phyloP scores from a whole-genome alignment of 2,113 vertebrate genomes.

The Protomyctophum bolini region DNA sequence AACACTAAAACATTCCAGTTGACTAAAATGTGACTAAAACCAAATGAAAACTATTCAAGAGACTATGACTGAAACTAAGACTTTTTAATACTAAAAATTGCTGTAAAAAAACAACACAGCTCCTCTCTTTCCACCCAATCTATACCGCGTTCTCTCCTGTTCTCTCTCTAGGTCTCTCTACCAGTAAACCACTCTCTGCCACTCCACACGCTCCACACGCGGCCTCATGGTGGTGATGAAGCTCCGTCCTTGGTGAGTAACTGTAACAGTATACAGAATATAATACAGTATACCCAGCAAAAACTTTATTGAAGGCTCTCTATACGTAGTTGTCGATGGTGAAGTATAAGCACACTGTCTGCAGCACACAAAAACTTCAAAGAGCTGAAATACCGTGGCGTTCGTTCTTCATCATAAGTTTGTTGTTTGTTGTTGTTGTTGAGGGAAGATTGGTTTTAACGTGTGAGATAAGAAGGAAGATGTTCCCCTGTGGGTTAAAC shows the following conservation, averaged over 20 bases:
- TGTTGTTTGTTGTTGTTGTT: slow-evolving; percentile 35
- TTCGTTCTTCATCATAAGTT: slow-evolving; percentile 34
- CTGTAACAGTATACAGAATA: background rate
- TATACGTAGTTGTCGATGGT: slow-evolving; percentile 10
- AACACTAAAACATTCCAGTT: no score
- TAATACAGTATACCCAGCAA: slow-evolving; percentile 4
- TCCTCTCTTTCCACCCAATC: no score
- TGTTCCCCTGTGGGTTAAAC: slow-evolving; percentile 43
- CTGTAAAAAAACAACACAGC: no score
- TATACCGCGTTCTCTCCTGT: slow-evolving; percentile 6
- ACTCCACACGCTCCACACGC: slow-evolving; percentile 29
- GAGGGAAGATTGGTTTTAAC: slow-evolving; percentile 43
- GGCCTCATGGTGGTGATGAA: slow-evolving; percentile 63
- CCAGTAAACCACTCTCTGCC: no score
- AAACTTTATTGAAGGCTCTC: slow-evolving; percentile 22
- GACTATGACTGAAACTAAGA: no score
- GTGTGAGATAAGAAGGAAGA: slow-evolving; percentile 53
- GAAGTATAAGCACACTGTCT: slow-evolving; percentile 10
- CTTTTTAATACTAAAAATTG: no score
- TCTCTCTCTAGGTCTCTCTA: slow-evolving; percentile 18
- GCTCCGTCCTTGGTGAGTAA: slow-evolving; percentile 49
- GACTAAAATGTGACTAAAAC: no score
- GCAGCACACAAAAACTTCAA: slow-evolving; percentile 18
- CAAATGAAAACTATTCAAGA: no score
- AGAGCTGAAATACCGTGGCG: slow-evolving; percentile 23